A percentile compares a stretch with the other conserved stretches of the same genome.
These are phyloP conservation scores for Craseonycteris thonglongyai DNA, from an alignment of 2,113 vertebrate genomes.

Conservation along the genomic window DNA sequence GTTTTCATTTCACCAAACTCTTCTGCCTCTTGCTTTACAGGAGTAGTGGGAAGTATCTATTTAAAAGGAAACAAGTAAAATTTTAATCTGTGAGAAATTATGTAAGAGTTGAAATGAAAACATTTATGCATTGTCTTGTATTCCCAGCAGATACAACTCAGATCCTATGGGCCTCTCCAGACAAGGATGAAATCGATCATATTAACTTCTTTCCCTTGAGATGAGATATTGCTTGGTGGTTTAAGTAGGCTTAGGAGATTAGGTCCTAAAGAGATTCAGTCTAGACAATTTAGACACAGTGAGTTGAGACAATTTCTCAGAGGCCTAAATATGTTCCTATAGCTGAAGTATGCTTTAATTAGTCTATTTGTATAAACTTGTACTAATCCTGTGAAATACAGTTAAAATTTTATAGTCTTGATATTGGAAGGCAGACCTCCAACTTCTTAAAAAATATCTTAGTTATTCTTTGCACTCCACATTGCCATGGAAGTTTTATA, in stretches of 20 bases:
- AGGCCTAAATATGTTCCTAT: not conserved
- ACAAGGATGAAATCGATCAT: not conserved
- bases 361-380: not conserved
- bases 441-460: not conserved
- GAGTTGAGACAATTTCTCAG: not conserved
- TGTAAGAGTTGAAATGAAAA: not conserved
- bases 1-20: slow-evolving; percentile 20
- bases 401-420: not conserved
- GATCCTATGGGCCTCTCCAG: not conserved
- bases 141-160: not conserved
- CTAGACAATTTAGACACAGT: not conserved
- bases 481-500: not conserved
- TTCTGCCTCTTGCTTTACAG: not conserved
- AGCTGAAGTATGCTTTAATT: not conserved
- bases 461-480: not conserved
- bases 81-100: not conserved
- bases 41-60: not conserved
- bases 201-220: not conserved
- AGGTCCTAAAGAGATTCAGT: not conserved
- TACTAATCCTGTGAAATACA: not conserved
- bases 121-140: not conserved
- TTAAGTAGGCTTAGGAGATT: not conserved
- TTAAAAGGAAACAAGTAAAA: not conserved
- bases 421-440: not conserved
- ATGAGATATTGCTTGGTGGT: not conserved